Conservation (phyloP, 2,888 invertebrate genomes). For the Morpho deidamia region DNA sequence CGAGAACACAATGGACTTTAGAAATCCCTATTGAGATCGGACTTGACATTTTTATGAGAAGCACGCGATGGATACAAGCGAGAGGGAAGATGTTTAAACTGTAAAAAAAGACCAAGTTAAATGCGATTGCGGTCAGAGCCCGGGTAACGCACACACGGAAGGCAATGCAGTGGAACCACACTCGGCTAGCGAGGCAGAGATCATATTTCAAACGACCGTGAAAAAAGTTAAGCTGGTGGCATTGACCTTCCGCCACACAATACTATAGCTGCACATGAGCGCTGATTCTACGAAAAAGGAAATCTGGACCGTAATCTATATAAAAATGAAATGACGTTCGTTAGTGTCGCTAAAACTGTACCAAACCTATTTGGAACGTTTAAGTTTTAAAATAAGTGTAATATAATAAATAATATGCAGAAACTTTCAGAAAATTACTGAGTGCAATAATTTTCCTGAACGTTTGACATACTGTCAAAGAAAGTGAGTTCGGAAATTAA, state of each 20-base stretch:
- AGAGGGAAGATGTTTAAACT: constrained; percentile 9
- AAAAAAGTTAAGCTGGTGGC: constrained; percentile 36
- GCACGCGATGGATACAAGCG: background rate
- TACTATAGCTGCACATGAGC: constrained; percentile 8
- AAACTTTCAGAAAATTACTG: no score
- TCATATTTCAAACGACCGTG: constrained; percentile 34
- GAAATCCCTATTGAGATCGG: background rate
- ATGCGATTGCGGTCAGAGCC: constrained; percentile 4
- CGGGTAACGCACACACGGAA: constrained; percentile 19
- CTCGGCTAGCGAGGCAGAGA: constrained; percentile 20
- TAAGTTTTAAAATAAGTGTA: no score
- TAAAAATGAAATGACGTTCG: no score
- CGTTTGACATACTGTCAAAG: no score
- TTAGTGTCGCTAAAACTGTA: no score
- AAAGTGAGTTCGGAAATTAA: no score
- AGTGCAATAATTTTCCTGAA: no score
- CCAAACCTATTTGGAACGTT: no score
- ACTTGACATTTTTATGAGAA: constrained; percentile 1
- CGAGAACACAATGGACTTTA: background rate
- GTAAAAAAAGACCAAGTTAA: constrained; percentile 2
- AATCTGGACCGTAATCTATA: no score
- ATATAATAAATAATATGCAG: no score
- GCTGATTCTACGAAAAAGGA: background rate
- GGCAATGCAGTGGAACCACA: constrained; percentile 12
- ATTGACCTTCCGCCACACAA: constrained; percentile 36